phyloP scores from a whole-genome alignment of 2,797 vertebrate species.

The Lepilemur ruficaudatus region DNA sequence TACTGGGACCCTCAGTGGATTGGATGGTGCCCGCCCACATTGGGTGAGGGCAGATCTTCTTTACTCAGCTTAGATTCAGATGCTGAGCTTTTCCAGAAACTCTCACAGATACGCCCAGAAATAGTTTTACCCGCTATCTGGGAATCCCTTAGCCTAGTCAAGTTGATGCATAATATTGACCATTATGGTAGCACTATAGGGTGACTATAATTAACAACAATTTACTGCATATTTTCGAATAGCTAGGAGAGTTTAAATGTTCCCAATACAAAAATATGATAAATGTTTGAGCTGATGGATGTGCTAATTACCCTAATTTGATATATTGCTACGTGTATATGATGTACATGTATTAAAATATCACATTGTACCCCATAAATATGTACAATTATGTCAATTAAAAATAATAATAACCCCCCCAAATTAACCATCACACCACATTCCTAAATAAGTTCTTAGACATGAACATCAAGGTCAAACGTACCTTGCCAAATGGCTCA shows the following conservation, averaged over 20 bases:
- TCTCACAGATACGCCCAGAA: neutral
- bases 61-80: neutral
- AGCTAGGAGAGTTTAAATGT: neutral
- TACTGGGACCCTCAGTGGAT: neutral
- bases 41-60: neutral
- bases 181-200: neutral
- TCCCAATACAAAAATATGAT: neutral
- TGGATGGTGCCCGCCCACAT: too few relatives aligned
- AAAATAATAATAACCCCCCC: neutral
- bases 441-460: slow-evolving; percentile 8
- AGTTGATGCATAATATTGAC: neutral
- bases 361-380: neutral
- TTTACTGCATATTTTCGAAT: neutral
- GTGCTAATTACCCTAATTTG: neutral
- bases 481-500: neutral
- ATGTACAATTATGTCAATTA: neutral
- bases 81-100: neutral
- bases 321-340: neutral
- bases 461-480: neutral
- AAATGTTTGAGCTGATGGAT: neutral
- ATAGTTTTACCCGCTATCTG: neutral
- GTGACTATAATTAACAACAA: neutral
- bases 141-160: neutral
- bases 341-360: neutral
- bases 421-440: neutral